These are phyloP conservation scores for Melanophora roralis DNA, from an alignment of 2,888 invertebrate species.

Conservation along the genomic window DNA sequence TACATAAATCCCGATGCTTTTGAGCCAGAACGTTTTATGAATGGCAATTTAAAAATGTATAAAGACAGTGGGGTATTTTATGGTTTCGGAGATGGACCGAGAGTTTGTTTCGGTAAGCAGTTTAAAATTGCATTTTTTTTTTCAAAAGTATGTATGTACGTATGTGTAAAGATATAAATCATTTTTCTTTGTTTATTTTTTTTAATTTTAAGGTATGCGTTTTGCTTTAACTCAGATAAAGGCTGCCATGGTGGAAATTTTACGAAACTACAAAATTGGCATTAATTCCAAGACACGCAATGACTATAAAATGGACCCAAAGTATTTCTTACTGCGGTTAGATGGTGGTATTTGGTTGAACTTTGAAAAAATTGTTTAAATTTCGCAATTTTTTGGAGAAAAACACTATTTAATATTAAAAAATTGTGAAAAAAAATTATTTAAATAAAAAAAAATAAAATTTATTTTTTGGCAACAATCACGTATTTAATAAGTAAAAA, in stretches of 20 bases:
- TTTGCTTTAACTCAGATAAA: slow-evolving; percentile 74
- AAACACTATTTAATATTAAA: too few species aligned
- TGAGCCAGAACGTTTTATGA: slow-evolving; percentile 68
- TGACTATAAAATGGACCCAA: slow-evolving; percentile 70
- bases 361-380: slow-evolving; percentile 56
- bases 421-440: neutral
- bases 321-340: slow-evolving; percentile 65
- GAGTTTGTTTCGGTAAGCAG: slow-evolving; percentile 57
- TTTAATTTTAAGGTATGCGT: slow-evolving; percentile 71
- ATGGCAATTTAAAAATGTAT: slow-evolving; percentile 65
- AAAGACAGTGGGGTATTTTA: slow-evolving; percentile 52
- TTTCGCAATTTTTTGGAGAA: too few species aligned
- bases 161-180: neutral
- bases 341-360: slow-evolving; percentile 69
- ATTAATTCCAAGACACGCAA: slow-evolving; percentile 71
- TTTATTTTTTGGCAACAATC: too few species aligned
- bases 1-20: slow-evolving; percentile 69
- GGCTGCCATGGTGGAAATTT: slow-evolving; percentile 71
- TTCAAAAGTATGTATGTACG: too few species aligned
- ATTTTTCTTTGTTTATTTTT: neutral
- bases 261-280: slow-evolving; percentile 72
- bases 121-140: too few species aligned
- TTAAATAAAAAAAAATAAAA: neutral
- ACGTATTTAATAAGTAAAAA: too few species aligned
- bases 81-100: slow-evolving; percentile 61